A percentile compares a stretch with the other conserved stretches of the same genome.
phyloP scores from a whole-genome alignment of 2,113 vertebrate species.

The Megaleporinus macrocephalus region DNA sequence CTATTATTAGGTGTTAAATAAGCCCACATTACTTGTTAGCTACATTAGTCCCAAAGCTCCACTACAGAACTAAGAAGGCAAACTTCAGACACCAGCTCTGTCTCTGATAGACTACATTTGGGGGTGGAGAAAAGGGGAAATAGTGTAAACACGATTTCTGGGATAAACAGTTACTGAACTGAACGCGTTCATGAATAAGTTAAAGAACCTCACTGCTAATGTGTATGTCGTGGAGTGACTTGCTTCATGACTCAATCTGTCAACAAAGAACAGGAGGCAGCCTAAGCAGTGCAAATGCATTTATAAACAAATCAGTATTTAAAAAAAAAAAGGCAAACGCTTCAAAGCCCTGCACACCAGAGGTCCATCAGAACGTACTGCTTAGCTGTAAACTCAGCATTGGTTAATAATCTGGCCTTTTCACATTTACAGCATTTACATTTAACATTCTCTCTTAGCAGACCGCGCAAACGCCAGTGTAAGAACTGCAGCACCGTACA shows the following conservation, averaged over 20 bases:
- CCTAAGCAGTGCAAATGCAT: conserved; percentile 26
- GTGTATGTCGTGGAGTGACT: neutral
- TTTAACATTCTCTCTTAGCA: neutral
- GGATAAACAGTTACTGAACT: too few relatives aligned
- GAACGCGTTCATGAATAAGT: neutral
- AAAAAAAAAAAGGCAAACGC: neutral
- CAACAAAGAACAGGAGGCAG: neutral
- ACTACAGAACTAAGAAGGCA: too few relatives aligned
- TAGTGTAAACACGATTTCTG: too few relatives aligned
- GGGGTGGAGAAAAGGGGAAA: too few relatives aligned
- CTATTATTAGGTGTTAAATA: too few relatives aligned
- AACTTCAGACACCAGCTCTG: too few relatives aligned
- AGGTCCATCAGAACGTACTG: conserved; percentile 21
- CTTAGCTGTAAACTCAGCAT: neutral
- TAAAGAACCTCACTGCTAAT: neutral
- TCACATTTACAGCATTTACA: conserved; percentile 23
- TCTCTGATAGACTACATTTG: too few relatives aligned
- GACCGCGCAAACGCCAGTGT: neutral
- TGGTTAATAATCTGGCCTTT: neutral
- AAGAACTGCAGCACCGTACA: neutral
- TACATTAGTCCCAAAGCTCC: too few relatives aligned
- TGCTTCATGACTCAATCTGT: neutral
- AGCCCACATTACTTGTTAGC: too few relatives aligned
- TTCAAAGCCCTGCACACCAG: neutral
- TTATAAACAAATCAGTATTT: neutral